Conservation (phyloP, 2,797 vertebrate species). For the Rousettus madagascariensis region DNA sequence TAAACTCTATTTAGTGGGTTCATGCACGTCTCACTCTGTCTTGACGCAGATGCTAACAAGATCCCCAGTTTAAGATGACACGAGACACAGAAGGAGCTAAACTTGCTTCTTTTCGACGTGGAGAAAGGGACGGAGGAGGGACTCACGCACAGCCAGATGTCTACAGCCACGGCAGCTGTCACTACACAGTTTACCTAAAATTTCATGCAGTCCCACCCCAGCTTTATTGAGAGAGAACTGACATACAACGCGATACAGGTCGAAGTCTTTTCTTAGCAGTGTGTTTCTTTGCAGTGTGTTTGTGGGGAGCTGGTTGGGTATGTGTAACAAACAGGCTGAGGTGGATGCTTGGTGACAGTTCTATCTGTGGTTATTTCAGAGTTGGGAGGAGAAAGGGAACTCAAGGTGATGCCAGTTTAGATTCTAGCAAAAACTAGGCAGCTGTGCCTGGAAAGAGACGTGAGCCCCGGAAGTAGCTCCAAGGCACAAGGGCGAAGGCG, state of each 20-base stretch:
- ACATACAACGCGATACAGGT: not conserved
- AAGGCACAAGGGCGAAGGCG: not conserved
- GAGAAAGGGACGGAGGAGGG: not conserved
- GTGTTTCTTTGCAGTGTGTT: no score
- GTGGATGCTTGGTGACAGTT: not conserved
- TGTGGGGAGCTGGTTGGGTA: not conserved
- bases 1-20: not conserved
- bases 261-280: not conserved
- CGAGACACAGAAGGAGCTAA: not conserved
- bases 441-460: not conserved
- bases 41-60: not conserved
- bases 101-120: not conserved
- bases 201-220: not conserved
- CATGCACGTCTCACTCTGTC: not conserved
- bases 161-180: not conserved
- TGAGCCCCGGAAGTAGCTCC: not conserved
- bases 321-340: not conserved
- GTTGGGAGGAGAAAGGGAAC: not conserved
- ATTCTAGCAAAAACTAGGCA: not conserved
- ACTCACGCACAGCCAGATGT: not conserved
- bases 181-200: not conserved
- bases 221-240: not conserved
- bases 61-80: not conserved
- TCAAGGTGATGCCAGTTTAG: not conserved
- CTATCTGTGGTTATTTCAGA: not conserved